phyloP scores from a whole-genome alignment of 2,797 vertebrate genomes.

The Phrynocephalus vlangalii region DNA sequence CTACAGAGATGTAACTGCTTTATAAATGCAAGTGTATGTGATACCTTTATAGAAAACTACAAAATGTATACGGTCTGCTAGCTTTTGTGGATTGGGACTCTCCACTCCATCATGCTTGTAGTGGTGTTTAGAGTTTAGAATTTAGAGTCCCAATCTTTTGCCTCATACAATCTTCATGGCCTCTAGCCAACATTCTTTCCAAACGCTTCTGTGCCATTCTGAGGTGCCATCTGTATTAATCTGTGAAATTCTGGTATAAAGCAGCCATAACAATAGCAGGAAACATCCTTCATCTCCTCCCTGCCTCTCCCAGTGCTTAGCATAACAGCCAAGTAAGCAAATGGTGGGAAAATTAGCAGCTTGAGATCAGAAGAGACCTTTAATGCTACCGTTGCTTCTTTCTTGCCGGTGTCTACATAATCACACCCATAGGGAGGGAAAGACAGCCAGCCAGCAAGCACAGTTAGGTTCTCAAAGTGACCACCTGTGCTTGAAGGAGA shows the following conservation, averaged over 20 bases:
- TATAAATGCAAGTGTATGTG: too few relatives aligned
- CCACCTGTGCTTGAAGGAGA: slow-evolving; percentile 32
- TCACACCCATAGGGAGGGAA: not conserved
- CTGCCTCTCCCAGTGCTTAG: not conserved
- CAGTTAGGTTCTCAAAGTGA: slow-evolving; percentile 64
- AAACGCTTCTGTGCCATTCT: slow-evolving; percentile 3
- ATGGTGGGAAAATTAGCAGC: slow-evolving; percentile 39
- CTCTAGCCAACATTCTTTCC: not conserved
- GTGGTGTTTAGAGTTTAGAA: too few relatives aligned
- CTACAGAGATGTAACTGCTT: too few relatives aligned
- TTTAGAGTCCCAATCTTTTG: not conserved
- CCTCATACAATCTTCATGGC: not conserved
- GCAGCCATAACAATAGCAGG: not conserved
- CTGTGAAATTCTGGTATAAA: slow-evolving; percentile 5
- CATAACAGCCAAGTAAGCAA: slow-evolving; percentile 20
- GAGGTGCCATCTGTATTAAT: not conserved
- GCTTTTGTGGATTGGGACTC: too few relatives aligned
- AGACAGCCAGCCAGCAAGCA: slow-evolving; percentile 7
- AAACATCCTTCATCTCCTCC: not conserved
- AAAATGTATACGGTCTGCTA: too few relatives aligned
- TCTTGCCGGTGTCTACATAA: slow-evolving; percentile 42
- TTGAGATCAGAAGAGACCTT: slow-evolving; percentile 55
- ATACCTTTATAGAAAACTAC: too few relatives aligned
- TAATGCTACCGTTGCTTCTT: slow-evolving; percentile 10
- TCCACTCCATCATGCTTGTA: too few relatives aligned